Percentiles rank a stretch among this genome's conserved stretches.
These are phyloP conservation scores for Dichetophora obliterata DNA, from an alignment of 2,888 invertebrate species.

Conservation along the genomic window DNA sequence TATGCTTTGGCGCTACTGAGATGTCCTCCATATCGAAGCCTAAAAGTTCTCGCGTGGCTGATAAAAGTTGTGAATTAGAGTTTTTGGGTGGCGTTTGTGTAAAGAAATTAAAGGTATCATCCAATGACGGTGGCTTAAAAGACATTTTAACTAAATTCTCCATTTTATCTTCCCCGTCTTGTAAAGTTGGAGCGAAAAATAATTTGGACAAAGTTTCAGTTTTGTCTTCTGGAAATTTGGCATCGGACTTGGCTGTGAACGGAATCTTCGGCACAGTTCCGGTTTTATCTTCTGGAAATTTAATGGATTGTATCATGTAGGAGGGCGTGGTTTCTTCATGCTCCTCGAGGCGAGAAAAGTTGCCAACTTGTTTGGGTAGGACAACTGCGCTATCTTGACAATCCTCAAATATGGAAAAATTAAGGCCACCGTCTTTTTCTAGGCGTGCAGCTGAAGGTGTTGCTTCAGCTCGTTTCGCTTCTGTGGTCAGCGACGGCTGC, in stretches of 20 bases:
- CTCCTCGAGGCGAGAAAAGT: constrained; percentile 60
- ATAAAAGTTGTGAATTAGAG: constrained; percentile 6
- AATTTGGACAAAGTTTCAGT: constrained; percentile 51
- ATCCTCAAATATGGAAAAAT: constrained; percentile 57
- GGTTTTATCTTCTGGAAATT: constrained; percentile 63
- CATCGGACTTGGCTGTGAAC: constrained; percentile 39
- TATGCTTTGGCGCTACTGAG: constrained; percentile 6
- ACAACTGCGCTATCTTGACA: constrained; percentile 50
- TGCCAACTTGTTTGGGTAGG: constrained; percentile 52
- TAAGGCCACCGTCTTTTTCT: constrained; percentile 29
- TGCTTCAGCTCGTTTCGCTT: constrained; percentile 4
- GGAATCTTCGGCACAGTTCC: constrained; percentile 61
- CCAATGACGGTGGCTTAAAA: constrained; percentile 30
- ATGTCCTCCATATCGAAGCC: constrained; percentile 46
- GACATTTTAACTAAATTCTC: constrained; percentile 46
- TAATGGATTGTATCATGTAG: constrained; percentile 46
- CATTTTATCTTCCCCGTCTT: constrained; percentile 51
- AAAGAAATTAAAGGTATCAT: constrained; percentile 58
- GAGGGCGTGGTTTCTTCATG: constrained; percentile 58
- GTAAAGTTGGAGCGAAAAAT: constrained; percentile 26
- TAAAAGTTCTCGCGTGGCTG: no score
- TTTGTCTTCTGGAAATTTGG: constrained; percentile 51
- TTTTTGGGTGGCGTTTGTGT: constrained; percentile 55
- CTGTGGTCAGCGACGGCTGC: not conserved
- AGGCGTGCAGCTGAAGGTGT: constrained; percentile 53